Conservation (phyloP, 2,797 vertebrate genomes). For the Onychomys leucogaster region DNA sequence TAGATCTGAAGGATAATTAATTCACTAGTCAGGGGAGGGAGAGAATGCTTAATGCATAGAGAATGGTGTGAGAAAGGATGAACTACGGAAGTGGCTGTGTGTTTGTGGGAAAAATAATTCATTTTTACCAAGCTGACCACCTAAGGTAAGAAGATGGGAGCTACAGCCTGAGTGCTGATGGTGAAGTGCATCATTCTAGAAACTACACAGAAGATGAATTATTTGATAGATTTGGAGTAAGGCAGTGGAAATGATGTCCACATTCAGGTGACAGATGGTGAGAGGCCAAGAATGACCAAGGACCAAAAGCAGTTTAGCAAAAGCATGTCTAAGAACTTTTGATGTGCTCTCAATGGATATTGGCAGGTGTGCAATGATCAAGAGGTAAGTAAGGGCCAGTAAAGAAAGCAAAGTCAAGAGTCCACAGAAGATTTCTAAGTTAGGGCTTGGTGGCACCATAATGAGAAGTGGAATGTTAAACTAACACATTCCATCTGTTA, state of each 20-base stretch:
- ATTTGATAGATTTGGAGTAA: neutral
- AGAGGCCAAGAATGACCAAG: neutral
- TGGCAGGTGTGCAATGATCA: neutral
- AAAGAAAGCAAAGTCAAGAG: neutral
- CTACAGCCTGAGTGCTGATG: neutral
- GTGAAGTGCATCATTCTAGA: neutral
- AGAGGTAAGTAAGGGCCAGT: neutral
- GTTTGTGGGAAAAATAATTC: neutral
- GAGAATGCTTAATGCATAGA: neutral
- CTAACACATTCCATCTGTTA: neutral
- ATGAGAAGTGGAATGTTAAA: neutral
- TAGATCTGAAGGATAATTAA: slow-evolving; percentile 43
- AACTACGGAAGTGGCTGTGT: neutral
- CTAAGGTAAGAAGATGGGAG: neutral
- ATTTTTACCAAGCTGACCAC: neutral
- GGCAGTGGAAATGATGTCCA: neutral
- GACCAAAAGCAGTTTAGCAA: neutral
- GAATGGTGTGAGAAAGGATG: neutral
- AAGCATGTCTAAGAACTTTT: neutral
- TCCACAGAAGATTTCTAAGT: neutral
- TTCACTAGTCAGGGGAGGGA: neutral
- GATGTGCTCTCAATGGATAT: neutral
- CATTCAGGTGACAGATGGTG: neutral
- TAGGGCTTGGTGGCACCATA: neutral
- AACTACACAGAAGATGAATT: neutral